These are phyloP conservation scores for Vicugna pacos DNA, from an alignment of 2,113 vertebrate species.

Conservation along the genomic window DNA sequence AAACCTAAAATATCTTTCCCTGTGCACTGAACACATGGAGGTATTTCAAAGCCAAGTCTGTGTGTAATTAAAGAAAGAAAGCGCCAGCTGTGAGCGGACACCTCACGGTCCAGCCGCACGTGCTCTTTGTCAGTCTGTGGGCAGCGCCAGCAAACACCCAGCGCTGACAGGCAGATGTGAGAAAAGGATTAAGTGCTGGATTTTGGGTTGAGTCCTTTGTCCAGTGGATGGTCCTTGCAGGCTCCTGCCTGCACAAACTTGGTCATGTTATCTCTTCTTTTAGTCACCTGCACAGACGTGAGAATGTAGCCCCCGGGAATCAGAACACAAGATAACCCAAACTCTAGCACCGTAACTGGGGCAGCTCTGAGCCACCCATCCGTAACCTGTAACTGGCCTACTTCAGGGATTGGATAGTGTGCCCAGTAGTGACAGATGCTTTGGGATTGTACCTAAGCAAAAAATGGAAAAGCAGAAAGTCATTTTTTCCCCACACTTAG, in stretches of 20 bases:
- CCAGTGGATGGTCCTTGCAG: not conserved
- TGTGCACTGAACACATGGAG: conserved; percentile 77
- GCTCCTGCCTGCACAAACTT: not conserved
- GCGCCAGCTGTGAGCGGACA: not conserved
- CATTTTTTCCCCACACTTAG: not conserved
- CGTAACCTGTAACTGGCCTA: rapidly evolving
- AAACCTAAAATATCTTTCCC: conserved; percentile 70
- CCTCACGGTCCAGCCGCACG: not conserved
- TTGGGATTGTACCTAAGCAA: not conserved
- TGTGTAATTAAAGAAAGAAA: conserved; percentile 67
- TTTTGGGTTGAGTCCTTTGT: not conserved
- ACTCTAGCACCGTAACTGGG: not conserved
- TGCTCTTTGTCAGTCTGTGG: not conserved
- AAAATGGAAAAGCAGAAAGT: not conserved
- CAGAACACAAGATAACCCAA: not conserved
- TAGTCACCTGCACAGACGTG: not conserved
- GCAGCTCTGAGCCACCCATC: no score
- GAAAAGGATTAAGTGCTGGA: not conserved
- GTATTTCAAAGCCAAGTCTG: conserved; percentile 72
- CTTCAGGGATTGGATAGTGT: rapidly evolving
- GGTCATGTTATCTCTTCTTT: not conserved
- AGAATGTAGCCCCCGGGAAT: not conserved
- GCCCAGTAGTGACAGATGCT: not conserved
- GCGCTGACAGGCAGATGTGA: not conserved
- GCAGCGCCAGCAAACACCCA: not conserved